Evolutionary conservation across 2,113 vertebrate species (phyloP).

Genomic region (Protobothrops flavoviridis): DNA sequence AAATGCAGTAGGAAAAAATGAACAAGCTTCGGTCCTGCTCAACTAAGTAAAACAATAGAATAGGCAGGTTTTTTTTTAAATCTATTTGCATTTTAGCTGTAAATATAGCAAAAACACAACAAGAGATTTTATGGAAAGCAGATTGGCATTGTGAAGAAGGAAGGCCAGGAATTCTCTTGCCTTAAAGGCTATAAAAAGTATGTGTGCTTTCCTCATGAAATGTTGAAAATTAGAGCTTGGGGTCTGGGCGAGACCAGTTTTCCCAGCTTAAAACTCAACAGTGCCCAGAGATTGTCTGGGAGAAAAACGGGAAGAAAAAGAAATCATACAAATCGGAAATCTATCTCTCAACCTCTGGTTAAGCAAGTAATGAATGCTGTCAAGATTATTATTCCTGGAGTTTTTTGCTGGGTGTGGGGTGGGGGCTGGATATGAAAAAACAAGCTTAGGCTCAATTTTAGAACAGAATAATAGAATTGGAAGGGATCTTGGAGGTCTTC

Average conservation of each 20-base stretch:
- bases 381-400: background rate
- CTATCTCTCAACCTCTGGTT: background rate
- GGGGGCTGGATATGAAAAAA: background rate
- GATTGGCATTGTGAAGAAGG: background rate
- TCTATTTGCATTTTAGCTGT: background rate
- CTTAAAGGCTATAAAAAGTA: background rate
- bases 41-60: background rate
- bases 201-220: background rate
- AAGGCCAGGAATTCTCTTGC: background rate
- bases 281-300: background rate
- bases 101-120: background rate
- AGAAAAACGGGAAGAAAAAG: background rate
- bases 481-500: no score
- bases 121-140: background rate
- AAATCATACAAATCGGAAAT: background rate
- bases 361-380: background rate
- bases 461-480: no score
- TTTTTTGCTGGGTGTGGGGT: no score
- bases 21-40: background rate
- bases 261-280: background rate
- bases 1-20: background rate
- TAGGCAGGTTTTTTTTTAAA: background rate
- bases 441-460: background rate
- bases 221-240: background rate
- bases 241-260: background rate